phyloP scores from a whole-genome alignment of 2,888 invertebrate genomes.

The Thecophora atra region DNA sequence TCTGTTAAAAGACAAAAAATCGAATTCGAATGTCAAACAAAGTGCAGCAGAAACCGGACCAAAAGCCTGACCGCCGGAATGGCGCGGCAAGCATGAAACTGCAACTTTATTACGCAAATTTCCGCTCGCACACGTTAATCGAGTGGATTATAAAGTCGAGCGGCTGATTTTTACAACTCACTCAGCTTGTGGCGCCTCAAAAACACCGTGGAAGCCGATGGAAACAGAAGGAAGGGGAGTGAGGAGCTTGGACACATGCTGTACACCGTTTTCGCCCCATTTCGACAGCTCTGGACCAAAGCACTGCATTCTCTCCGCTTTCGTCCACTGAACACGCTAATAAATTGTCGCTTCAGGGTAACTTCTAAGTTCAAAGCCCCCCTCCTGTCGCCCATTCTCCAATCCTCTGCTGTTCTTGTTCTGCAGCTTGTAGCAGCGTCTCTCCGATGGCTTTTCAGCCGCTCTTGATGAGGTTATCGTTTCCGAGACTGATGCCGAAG shows the following conservation, averaged over 20 bases:
- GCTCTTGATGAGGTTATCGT: background rate
- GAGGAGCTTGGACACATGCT: background rate
- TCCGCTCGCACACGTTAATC: constrained; percentile 28
- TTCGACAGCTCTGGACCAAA: constrained; percentile 5
- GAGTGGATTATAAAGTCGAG: constrained; percentile 15
- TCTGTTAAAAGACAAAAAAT: background rate
- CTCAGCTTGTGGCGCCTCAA: constrained; percentile 38
- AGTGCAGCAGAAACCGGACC: background rate
- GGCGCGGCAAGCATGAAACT: constrained; percentile 21
- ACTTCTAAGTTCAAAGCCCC: background rate
- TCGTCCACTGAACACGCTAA: constrained; percentile 25
- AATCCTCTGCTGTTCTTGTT: too few species aligned
- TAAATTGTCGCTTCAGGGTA: constrained; percentile 40
- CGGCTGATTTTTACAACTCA: constrained; percentile 33
- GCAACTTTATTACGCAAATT: constrained; percentile 38
- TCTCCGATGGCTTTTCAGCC: too few species aligned
- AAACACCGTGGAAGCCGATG: background rate
- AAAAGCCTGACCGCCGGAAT: constrained; percentile 11
- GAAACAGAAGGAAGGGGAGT: background rate
- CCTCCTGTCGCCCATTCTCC: background rate
- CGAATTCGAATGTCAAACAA: background rate
- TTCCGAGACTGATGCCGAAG: background rate
- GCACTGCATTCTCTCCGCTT: background rate
- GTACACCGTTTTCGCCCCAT: background rate
- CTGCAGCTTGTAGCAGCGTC: too few species aligned